Conservation (phyloP, 2,888 invertebrate species). For the Hyposoter dolosus region DNA sequence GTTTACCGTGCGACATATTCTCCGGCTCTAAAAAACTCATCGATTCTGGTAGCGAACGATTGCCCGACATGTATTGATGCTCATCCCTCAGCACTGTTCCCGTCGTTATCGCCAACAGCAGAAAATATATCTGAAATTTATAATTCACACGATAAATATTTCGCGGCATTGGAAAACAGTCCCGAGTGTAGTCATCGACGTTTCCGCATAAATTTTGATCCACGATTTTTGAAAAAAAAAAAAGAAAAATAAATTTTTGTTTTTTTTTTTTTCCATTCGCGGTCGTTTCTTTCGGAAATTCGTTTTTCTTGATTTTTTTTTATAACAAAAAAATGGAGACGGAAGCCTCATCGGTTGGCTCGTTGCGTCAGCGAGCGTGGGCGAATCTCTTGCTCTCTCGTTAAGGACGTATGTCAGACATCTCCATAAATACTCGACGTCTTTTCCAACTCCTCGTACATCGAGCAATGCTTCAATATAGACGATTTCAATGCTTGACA, state of each 20-base stretch:
- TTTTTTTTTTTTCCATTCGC: no score
- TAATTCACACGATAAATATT: background rate
- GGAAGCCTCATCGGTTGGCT: background rate
- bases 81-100: slow-evolving; percentile 89
- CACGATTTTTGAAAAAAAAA: no score
- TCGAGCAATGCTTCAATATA: no score
- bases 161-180: no score
- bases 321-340: background rate
- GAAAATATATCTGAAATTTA: slow-evolving; percentile 89
- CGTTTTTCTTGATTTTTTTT: no score
- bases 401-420: background rate
- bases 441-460: no score
- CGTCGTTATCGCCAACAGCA: slow-evolving; percentile 88
- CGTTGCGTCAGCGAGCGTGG: background rate
- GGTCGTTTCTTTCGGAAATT: no score
- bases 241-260: no score
- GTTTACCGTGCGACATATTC: slow-evolving; percentile 85
- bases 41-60: slow-evolving; percentile 82
- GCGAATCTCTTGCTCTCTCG: background rate
- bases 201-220: no score
- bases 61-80: slow-evolving; percentile 88
- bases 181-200: no score
- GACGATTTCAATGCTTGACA: no score
- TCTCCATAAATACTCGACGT: background rate
- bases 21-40: slow-evolving; percentile 84